Evolutionary conservation across 2,797 vertebrate species (phyloP).

Genomic region (Stomatorhinus walkeri): DNA sequence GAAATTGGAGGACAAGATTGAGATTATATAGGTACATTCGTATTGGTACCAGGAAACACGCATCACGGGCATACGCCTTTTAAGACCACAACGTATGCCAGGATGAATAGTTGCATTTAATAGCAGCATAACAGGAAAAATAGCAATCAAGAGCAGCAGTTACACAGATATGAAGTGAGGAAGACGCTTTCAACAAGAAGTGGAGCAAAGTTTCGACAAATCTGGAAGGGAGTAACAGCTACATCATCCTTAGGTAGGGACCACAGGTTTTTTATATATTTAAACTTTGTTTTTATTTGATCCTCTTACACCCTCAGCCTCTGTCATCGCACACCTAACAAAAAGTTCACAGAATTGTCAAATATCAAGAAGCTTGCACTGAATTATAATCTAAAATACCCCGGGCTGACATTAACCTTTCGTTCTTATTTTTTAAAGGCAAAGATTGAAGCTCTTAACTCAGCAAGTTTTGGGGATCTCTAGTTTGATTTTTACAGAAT

Average conservation of each 20-base stretch:
- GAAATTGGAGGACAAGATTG: neutral
- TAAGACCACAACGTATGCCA: neutral
- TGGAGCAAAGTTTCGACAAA: neutral
- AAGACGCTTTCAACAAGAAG: constrained; percentile 19
- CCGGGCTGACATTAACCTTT: neutral
- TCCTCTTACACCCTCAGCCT: neutral
- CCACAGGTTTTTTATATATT: neutral
- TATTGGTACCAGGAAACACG: neutral
- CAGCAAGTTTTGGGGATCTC: neutral
- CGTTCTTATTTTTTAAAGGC: neutral
- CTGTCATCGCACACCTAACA: neutral
- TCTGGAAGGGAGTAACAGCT: constrained; percentile 6
- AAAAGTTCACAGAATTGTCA: neutral
- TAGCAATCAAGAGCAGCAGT: neutral
- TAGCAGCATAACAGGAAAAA: neutral
- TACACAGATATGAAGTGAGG: neutral
- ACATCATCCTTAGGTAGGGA: constrained; percentile 14
- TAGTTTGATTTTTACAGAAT: neutral
- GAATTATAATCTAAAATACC: neutral
- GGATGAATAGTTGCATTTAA: neutral
- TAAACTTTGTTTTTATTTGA: neutral
- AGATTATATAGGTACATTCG: neutral
- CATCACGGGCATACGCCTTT: neutral
- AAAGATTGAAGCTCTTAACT: neutral
- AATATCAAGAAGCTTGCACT: neutral